phyloP scores from a whole-genome alignment of 30 jellyfish, hydroid and myxozoan genomes.

The Cassiopea andromeda region DNA sequence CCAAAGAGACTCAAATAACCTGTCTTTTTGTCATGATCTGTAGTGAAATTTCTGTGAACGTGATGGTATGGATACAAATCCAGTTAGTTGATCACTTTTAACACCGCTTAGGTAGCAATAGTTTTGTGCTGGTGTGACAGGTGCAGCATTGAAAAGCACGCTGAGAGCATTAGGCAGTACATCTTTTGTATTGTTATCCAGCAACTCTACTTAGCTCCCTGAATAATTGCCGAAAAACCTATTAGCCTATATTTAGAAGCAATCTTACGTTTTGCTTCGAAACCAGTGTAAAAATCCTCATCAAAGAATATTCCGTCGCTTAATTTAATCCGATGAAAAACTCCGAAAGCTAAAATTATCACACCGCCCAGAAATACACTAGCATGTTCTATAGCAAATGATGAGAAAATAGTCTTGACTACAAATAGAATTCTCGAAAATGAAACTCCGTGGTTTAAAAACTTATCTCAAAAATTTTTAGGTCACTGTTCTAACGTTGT shows the following conservation, averaged over 20 bases:
- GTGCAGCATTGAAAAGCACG: not conserved
- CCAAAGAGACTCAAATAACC: not conserved
- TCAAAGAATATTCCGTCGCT: not conserved
- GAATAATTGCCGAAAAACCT: conserved; percentile 18
- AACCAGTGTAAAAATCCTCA: not conserved
- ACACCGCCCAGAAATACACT: not conserved
- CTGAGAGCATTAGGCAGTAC: not conserved
- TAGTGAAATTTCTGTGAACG: not conserved
- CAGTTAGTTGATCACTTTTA: not conserved
- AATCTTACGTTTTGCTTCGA: conserved; percentile 2
- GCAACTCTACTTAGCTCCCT: not conserved
- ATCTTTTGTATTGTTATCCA: not conserved
- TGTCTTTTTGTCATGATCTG: not conserved
- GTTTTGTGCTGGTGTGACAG: not conserved
- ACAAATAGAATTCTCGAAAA: no score
- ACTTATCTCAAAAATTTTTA: no score
- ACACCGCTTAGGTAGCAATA: not conserved
- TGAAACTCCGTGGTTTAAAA: no score
- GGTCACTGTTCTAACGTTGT: no score
- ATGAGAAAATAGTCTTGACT: no score
- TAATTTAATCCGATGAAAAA: not conserved
- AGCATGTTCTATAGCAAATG: not conserved
- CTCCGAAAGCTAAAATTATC: not conserved
- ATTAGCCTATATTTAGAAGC: conserved; percentile 15
- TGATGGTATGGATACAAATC: not conserved